phyloP scores from a whole-genome alignment of 2,797 vertebrate genomes.

The Mus minutoides region DNA sequence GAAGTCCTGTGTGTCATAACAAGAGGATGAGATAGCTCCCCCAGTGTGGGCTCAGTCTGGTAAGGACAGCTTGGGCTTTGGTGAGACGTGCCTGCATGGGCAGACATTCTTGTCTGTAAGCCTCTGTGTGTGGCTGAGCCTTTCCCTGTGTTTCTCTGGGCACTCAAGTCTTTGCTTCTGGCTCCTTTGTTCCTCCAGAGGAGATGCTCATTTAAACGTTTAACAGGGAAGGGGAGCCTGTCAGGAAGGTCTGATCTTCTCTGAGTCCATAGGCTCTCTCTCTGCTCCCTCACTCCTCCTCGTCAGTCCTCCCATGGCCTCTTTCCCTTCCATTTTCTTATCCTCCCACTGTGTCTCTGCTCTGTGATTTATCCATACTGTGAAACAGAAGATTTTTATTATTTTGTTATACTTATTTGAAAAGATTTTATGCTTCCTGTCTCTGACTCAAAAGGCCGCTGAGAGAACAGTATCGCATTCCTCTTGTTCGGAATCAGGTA shows the following conservation, averaged over 20 bases:
- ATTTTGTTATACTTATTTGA: constrained; percentile 63
- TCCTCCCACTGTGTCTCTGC: not conserved
- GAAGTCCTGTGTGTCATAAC: not conserved
- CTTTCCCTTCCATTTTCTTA: not conserved
- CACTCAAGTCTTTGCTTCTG: not conserved
- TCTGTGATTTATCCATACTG: constrained; percentile 39
- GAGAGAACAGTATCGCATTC: not conserved
- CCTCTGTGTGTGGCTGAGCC: not conserved
- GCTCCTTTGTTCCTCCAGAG: not conserved
- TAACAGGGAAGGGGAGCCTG: not conserved
- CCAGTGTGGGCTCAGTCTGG: not conserved
- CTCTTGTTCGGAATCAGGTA: constrained; percentile 47
- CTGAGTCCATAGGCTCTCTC: not conserved
- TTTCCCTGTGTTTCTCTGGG: not conserved
- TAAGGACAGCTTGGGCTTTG: not conserved
- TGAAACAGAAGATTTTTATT: constrained; percentile 63
- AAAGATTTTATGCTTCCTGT: constrained; percentile 50
- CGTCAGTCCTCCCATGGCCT: not conserved
- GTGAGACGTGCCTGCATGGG: not conserved
- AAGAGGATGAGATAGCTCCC: not conserved
- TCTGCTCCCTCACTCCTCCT: not conserved
- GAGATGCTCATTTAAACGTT: not conserved
- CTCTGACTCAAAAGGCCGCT: constrained; percentile 43
- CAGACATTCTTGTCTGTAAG: not conserved
- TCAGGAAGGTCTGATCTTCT: rapidly evolving